Evolutionary conservation across 2,888 invertebrate species (phyloP), one percentile per base, ranked within the genome.

Genomic region (Drosophila birchii): DNA sequence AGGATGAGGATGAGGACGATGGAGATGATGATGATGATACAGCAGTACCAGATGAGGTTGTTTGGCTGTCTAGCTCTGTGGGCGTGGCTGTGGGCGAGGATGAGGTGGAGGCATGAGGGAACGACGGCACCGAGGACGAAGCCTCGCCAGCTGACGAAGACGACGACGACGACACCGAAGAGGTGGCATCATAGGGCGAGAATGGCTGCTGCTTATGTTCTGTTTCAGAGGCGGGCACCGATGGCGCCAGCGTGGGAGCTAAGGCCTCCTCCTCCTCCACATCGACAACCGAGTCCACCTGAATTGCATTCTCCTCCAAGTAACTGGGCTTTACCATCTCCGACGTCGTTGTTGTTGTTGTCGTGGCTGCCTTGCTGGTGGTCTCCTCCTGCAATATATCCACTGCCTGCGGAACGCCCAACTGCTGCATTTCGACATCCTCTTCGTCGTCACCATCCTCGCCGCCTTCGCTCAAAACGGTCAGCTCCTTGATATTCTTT

Each of bases 401-500:
- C 12, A 18, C 45, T 1, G 39, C 57, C 39, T 26, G 12, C 5
- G 67, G 64, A 26, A 64, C 76, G 29, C 78, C 78, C 49, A 81
- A 23, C 49, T 73, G 79, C 41, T 75, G 75, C 9, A 78, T 59
- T 9, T 79, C 64, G 14, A 69, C 81, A 43, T 80, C 84, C 18
- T 84, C 79, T 11, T 80, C 80, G n/a, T 80, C 78, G 5, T 80
- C 88, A 6, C 79, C 84, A 5, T 72, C 80, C 32, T 84, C 87
- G 20, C 80, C 87, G 20, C 80, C 88, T 11, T 76, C 86, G 41
- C 69, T 73, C 36, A 88, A 72, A 20, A 90, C 86, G 1, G 90
- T 83, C 63, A 92, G 54, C 60, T 92, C 92, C 80, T 92, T 91
- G n/a, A 92, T 88, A 74, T 91, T 90, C 64, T 92, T 91, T 7